Conservation (phyloP, 2,888 invertebrate species). For the Drosophila nr. fundita region DNA sequence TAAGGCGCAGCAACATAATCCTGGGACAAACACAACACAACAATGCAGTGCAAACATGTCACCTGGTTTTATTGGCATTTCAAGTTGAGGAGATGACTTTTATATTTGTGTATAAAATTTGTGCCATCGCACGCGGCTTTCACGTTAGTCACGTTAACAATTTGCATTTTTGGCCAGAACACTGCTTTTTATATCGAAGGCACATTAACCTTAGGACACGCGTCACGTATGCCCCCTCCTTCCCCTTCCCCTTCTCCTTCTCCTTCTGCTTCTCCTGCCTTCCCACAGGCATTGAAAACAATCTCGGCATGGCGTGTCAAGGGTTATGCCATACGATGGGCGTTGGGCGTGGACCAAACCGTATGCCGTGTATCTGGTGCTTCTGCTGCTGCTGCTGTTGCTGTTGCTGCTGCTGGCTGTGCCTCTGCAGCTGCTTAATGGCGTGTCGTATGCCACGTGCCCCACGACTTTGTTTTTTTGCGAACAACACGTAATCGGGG, state of each 20-base stretch:
- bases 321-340: conserved; percentile 51
- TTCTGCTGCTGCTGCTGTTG: neutral
- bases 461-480: conserved; percentile 44
- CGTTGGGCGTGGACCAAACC: conserved; percentile 35
- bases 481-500: conserved; percentile 66
- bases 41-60: conserved; percentile 23
- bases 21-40: conserved; percentile 15
- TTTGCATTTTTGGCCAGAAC: conserved; percentile 68
- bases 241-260: no score
- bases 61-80: conserved; percentile 39
- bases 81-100: conserved; percentile 39
- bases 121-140: conserved; percentile 47
- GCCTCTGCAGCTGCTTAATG: conserved; percentile 57
- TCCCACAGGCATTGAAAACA: conserved; percentile 60
- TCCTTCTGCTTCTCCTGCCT: fast-evolving
- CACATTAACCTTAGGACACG: conserved; percentile 73
- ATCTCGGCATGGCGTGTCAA: conserved; percentile 65
- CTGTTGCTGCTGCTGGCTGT: conserved; percentile 17
- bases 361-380: conserved; percentile 44
- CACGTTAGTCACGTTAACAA: conserved; percentile 73
- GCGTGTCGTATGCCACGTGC: conserved; percentile 72
- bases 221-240: conserved; percentile 67
- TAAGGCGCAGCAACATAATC: neutral
- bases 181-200: conserved; percentile 59
- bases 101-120: conserved; percentile 42